Conservation (phyloP, 2,888 invertebrate genomes). For the Proisotoma minuta region DNA sequence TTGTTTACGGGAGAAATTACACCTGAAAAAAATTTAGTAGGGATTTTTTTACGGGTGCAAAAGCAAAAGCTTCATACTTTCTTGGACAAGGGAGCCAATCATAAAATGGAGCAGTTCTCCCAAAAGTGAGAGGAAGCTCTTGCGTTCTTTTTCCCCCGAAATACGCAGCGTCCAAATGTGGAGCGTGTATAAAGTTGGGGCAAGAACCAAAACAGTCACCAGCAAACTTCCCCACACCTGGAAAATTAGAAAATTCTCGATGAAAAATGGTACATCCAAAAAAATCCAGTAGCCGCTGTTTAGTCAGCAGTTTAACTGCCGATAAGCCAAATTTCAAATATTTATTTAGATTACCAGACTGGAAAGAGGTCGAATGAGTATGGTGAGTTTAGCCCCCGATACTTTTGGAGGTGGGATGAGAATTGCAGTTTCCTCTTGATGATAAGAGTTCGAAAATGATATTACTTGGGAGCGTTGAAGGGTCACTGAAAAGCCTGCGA, state of each 20-base stretch:
- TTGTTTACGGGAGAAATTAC: slow-evolving; percentile 37
- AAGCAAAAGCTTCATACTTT: slow-evolving; percentile 28
- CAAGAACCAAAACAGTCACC: slow-evolving; percentile 34
- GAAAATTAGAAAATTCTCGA: too few relatives aligned
- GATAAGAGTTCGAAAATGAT: slow-evolving; percentile 39
- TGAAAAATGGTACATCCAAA: too few relatives aligned
- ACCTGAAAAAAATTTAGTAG: slow-evolving; percentile 25
- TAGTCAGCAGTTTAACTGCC: neutral
- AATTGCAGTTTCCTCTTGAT: slow-evolving; percentile 41
- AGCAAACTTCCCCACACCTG: slow-evolving; percentile 43
- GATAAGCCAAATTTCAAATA: neutral
- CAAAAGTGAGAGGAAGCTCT: slow-evolving; percentile 9
- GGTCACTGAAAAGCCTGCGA: slow-evolving; percentile 43
- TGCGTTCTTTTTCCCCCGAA: slow-evolving; percentile 7
- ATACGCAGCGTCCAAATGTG: slow-evolving; percentile 33
- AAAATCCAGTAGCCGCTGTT: too few relatives aligned
- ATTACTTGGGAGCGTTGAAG: slow-evolving; percentile 35
- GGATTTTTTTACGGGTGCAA: neutral
- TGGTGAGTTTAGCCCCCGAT: slow-evolving; percentile 38
- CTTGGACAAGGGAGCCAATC: slow-evolving; percentile 45
- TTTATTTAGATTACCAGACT: slow-evolving; percentile 27
- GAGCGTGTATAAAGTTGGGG: slow-evolving; percentile 40
- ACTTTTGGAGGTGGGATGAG: slow-evolving; percentile 44
- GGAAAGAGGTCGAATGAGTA: slow-evolving; percentile 42
- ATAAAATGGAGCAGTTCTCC: slow-evolving; percentile 41